Conservation (phyloP, 2,113 vertebrate genomes). For the Epinephelus lanceolatus region DNA sequence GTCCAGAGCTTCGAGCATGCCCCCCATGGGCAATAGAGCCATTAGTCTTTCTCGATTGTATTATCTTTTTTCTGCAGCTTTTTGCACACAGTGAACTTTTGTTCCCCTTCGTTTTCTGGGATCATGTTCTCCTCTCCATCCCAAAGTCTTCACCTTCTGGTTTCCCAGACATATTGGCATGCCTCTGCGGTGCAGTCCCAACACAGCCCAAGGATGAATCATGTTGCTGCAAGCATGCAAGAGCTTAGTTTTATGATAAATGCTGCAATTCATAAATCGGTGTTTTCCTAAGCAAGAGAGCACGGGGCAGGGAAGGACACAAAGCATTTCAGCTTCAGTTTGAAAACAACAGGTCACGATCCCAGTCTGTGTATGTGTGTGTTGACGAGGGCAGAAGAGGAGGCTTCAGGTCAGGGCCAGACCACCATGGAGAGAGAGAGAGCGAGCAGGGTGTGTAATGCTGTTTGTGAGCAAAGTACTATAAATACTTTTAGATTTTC, state of each 20-base stretch:
- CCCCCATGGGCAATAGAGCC: constrained; percentile 72
- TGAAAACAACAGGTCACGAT: constrained; percentile 68
- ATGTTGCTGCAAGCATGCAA: constrained; percentile 81
- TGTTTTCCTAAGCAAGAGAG: constrained; percentile 64
- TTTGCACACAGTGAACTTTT: constrained; percentile 82
- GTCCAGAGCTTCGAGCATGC: constrained; percentile 72
- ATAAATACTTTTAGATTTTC: constrained; percentile 33
- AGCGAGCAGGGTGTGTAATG: not conserved
- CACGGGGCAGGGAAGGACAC: constrained; percentile 43
- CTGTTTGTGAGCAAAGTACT: constrained; percentile 17
- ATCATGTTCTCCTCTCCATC: constrained; percentile 73
- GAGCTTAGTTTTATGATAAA: constrained; percentile 81
- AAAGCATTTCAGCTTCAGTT: constrained; percentile 56
- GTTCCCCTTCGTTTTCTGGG: constrained; percentile 74
- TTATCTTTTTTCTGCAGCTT: constrained; percentile 77
- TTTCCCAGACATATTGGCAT: constrained; percentile 86
- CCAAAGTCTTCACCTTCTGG: constrained; percentile 79
- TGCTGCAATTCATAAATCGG: constrained; percentile 84
- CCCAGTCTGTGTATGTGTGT: constrained; percentile 46
- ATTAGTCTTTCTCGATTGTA: constrained; percentile 77
- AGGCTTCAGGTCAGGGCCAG: constrained; percentile 64
- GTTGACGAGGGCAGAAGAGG: constrained; percentile 56
- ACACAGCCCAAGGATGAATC: constrained; percentile 81
- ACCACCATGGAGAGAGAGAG: constrained; percentile 59
- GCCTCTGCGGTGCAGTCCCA: constrained; percentile 78